A percentile compares a stretch with the other conserved stretches of the same genome.
phyloP scores from a whole-genome alignment of 2,113 vertebrate species.

The Passerina amoena region DNA sequence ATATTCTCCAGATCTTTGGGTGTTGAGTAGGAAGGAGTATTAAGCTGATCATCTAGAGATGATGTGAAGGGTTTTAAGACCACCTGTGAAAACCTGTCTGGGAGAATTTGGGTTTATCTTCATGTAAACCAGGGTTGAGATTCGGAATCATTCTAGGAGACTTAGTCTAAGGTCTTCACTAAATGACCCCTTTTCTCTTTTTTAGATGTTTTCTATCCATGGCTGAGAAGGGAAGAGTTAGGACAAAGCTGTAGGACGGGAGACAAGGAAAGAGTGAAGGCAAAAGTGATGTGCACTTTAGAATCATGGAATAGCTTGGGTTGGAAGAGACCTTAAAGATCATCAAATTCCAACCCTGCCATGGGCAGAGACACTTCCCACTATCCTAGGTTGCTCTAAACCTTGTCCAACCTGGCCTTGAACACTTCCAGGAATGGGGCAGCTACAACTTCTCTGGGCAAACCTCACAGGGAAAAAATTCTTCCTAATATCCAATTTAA shows the following conservation, averaged over 20 bases:
- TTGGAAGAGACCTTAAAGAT: background rate
- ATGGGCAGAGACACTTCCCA: background rate
- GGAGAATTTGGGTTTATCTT: background rate
- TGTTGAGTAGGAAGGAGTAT: background rate
- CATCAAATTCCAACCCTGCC: background rate
- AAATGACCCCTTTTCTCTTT: background rate
- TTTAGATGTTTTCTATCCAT: background rate
- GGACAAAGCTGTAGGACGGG: background rate
- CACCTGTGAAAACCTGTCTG: background rate
- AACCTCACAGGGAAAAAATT: background rate
- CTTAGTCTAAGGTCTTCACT: background rate
- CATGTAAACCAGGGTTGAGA: background rate
- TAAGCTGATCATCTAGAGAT: background rate
- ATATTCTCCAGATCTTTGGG: background rate
- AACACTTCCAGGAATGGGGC: background rate
- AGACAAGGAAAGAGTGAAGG: background rate
- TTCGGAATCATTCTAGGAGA: background rate
- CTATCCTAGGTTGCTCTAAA: background rate
- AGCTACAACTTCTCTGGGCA: background rate
- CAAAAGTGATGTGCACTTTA: background rate
- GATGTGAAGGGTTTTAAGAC: background rate
- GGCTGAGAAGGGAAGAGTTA: background rate
- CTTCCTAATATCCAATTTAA: background rate
- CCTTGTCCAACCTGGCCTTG: accelerated
- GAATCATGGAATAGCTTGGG: background rate